Evolutionary conservation across 2,797 vertebrate genomes (phyloP).

Genomic region (Hippopotamyrus pictus): DNA sequence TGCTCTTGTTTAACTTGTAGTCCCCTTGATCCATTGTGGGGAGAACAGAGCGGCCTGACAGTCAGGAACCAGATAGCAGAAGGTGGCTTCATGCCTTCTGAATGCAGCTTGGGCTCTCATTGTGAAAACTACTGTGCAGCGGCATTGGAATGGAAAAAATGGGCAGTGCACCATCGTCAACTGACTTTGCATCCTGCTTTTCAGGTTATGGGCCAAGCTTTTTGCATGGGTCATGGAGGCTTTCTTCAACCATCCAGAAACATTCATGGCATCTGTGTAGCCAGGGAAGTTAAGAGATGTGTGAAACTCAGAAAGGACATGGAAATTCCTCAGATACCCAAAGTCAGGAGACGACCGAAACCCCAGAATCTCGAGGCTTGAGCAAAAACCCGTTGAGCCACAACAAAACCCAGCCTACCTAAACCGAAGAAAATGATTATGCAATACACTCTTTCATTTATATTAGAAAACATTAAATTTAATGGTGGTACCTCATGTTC

Average conservation of each 20-base stretch:
- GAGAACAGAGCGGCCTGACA: not conserved
- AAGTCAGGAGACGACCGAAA: not conserved
- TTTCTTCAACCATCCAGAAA: not conserved
- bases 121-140: not conserved
- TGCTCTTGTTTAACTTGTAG: not conserved
- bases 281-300: not conserved
- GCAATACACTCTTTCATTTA: not conserved
- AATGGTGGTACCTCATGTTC: not conserved
- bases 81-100: not conserved
- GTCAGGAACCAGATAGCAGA: not conserved
- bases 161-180: not conserved
- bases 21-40: not conserved
- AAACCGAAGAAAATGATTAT: not conserved
- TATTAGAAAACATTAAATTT: not conserved
- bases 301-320: not conserved
- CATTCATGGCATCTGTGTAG: not conserved
- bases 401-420: not conserved
- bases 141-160: not conserved
- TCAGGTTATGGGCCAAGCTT: not conserved
- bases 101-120: not conserved
- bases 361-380: not conserved
- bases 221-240: not conserved
- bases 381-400: not conserved
- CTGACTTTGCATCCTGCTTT: not conserved
- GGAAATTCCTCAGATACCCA: not conserved